These are phyloP conservation scores for Dexiosoma caninum DNA, from an alignment of 2,888 invertebrate species.

Conservation along the genomic window DNA sequence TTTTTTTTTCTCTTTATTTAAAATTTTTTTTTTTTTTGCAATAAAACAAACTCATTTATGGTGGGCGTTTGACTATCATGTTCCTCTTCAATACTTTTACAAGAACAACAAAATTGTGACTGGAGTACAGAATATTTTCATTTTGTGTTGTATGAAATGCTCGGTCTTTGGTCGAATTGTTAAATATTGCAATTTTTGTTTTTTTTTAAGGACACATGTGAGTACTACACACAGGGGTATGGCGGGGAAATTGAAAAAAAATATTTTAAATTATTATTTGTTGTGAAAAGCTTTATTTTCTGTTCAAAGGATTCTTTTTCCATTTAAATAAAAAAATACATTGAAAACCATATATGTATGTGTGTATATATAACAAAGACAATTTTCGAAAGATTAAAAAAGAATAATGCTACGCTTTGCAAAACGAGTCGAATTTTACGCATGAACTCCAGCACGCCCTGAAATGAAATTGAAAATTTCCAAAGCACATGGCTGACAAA, in stretches of 20 bases:
- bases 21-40: conserved; percentile 52
- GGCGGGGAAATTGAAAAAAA: neutral
- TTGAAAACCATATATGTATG: too few species aligned
- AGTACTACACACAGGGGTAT: neutral
- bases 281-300: neutral
- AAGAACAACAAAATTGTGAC: conserved; percentile 18
- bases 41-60: conserved; percentile 57
- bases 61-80: conserved; percentile 58
- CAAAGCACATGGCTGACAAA: too few species aligned
- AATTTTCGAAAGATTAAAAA: too few species aligned
- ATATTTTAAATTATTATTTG: neutral
- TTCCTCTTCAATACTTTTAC: conserved; percentile 14
- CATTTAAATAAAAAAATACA: too few species aligned
- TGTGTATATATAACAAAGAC: too few species aligned
- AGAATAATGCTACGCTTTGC: too few species aligned
- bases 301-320: too few species aligned
- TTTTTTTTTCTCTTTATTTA: too few species aligned
- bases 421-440: too few species aligned
- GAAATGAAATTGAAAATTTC: too few species aligned
- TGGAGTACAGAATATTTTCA: conserved; percentile 2
- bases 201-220: neutral
- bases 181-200: conserved; percentile 34
- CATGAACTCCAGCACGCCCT: too few species aligned
- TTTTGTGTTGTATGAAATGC: conserved; percentile 31
- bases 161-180: conserved; percentile 7